These are phyloP conservation scores for Propithecus coquereli DNA, from an alignment of 2,113 vertebrate species.

Conservation along the genomic window DNA sequence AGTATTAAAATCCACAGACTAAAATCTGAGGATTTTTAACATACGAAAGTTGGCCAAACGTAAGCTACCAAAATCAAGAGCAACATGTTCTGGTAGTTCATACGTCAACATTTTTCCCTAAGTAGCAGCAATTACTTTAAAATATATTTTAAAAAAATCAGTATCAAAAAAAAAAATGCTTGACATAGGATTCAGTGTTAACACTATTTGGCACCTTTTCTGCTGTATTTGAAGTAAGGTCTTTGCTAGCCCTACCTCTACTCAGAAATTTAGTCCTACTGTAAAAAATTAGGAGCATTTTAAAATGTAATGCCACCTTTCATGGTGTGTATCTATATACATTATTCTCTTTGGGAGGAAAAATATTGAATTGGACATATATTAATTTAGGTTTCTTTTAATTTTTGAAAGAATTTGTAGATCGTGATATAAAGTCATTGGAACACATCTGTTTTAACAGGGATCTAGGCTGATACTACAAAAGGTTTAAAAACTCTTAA, in stretches of 20 bases:
- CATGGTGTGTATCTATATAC: constrained; percentile 42
- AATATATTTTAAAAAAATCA: constrained; percentile 67
- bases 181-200: constrained; percentile 72
- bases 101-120: constrained; percentile 55
- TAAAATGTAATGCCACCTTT: constrained; percentile 52
- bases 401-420: constrained; percentile 55
- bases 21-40: constrained; percentile 54
- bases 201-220: constrained; percentile 57
- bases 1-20: constrained; percentile 69
- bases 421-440: constrained; percentile 51
- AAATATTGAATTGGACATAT: not conserved
- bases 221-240: constrained; percentile 35
- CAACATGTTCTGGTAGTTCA: constrained; percentile 60
- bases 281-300: constrained; percentile 57
- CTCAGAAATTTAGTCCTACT: constrained; percentile 54
- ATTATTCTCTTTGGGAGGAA: constrained; percentile 50
- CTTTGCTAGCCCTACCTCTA: constrained; percentile 39
- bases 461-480: constrained; percentile 18
- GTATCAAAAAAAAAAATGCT: constrained; percentile 59
- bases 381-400: constrained; percentile 25
- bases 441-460: constrained; percentile 49
- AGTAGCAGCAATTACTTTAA: constrained; percentile 57
- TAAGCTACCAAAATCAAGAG: constrained; percentile 73
- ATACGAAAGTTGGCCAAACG: constrained; percentile 65
- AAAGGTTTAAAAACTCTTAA: constrained; percentile 25